phyloP scores from a whole-genome alignment of 2,888 invertebrate species.

The Phaonia tiefii region DNA sequence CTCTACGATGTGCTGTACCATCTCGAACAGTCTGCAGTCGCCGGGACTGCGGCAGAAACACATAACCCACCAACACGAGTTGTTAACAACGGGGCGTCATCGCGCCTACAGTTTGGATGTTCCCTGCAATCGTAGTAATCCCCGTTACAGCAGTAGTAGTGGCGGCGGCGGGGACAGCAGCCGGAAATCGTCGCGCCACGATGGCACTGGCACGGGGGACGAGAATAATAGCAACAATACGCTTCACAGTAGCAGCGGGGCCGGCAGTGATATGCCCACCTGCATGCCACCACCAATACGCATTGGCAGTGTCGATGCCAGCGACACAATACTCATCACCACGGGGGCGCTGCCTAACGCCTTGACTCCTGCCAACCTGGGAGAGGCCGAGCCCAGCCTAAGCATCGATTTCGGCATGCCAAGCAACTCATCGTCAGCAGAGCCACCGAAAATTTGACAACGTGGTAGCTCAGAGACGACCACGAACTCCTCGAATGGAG shows the following conservation, averaged over 20 bases:
- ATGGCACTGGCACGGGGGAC: conserved; percentile 72
- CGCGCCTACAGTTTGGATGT: conserved; percentile 80
- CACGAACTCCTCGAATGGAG: conserved; percentile 77
- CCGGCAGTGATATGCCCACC: conserved; percentile 71
- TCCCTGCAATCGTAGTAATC: conserved; percentile 76
- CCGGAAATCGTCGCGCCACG: conserved; percentile 78
- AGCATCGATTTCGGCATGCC: conserved; percentile 77
- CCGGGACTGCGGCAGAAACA: conserved; percentile 72
- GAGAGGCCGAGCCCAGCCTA: conserved; percentile 71
- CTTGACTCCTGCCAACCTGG: conserved; percentile 70
- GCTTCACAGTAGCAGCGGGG: conserved; percentile 78
- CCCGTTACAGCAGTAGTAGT: conserved; percentile 77
- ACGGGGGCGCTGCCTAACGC: conserved; percentile 69
- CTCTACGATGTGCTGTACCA: conserved; percentile 76
- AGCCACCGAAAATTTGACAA: conserved; percentile 80
- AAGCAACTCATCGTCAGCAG: conserved; percentile 75
- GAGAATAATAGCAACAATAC: conserved; percentile 79
- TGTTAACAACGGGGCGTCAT: conserved; percentile 73
- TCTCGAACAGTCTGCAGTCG: conserved; percentile 77
- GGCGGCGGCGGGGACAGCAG: conserved; percentile 78
- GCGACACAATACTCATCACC: conserved; percentile 71
- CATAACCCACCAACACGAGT: conserved; percentile 69
- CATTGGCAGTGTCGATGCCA: conserved; percentile 74
- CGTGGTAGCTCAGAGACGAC: conserved; percentile 78
- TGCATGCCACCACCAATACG: conserved; percentile 74